These are phyloP conservation scores for Harpagus bidentatus DNA, from an alignment of 2,113 vertebrate species.

Conservation along the genomic window DNA sequence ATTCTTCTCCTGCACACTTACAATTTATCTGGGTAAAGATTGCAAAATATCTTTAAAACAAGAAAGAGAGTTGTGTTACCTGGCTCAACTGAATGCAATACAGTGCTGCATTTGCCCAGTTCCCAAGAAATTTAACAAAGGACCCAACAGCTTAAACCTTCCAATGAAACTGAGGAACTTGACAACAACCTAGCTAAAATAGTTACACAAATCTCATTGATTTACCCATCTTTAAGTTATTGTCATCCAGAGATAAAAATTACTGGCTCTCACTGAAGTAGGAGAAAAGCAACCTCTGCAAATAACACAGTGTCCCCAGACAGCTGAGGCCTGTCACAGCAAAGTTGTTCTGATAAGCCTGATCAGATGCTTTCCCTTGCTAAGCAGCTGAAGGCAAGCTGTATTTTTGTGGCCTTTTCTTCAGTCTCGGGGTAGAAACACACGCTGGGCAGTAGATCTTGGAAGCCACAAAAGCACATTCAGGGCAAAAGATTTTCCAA, in stretches of 20 bases:
- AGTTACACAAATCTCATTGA: background rate
- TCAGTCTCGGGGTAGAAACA: background rate
- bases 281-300: background rate
- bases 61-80: background rate
- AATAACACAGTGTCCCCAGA: background rate
- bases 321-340: background rate
- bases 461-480: background rate
- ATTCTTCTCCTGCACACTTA: background rate
- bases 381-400: background rate
- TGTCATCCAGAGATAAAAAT: background rate
- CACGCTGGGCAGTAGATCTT: background rate
- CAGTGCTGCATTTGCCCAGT: background rate
- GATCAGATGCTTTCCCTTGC: background rate
- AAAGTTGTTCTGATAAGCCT: background rate
- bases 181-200: background rate
- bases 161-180: background rate
- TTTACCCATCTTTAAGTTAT: background rate
- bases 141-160: background rate
- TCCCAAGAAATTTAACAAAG: background rate
- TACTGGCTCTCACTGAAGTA: background rate
- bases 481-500: background rate
- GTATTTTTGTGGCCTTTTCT: background rate
- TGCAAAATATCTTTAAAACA: background rate
- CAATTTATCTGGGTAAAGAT: background rate
- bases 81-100: background rate